A percentile compares a stretch with the other conserved stretches of the same genome.
Conservation (phyloP, 1,140 invertebrate genomes). For the Bombus sylvicola region DNA sequence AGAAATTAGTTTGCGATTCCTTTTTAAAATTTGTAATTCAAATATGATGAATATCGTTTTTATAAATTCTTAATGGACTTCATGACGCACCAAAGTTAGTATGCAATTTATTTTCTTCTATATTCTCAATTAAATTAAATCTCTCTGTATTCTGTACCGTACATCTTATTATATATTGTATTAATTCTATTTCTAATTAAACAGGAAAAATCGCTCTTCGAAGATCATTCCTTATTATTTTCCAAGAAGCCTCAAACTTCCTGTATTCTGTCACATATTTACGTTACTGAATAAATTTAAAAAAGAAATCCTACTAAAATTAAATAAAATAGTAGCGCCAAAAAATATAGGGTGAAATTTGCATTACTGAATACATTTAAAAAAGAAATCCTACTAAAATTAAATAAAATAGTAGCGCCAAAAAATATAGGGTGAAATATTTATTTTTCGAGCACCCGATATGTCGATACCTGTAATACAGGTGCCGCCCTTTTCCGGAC, state of each 20-base stretch:
- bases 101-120: no score
- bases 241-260: background rate
- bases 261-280: background rate
- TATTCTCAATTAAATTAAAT: background rate
- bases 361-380: background rate
- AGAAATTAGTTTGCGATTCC: no score
- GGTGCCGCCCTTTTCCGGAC: conserved; percentile 77
- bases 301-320: background rate
- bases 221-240: background rate
- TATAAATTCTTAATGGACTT: background rate
- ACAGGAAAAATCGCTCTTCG: background rate
- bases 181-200: no score
- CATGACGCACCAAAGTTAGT: no score
- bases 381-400: background rate
- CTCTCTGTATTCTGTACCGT: background rate
- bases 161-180: no score
- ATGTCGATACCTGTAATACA: conserved; percentile 64
- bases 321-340: background rate
- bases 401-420: background rate
- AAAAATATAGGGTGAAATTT: no score
- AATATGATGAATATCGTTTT: background rate
- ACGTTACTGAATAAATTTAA: background rate
- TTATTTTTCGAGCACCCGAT: conserved; percentile 62
- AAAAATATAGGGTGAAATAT: no score
- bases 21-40: no score